These are phyloP conservation scores for Clarias magur DNA, from an alignment of 2,113 vertebrate species.

Conservation along the genomic window DNA sequence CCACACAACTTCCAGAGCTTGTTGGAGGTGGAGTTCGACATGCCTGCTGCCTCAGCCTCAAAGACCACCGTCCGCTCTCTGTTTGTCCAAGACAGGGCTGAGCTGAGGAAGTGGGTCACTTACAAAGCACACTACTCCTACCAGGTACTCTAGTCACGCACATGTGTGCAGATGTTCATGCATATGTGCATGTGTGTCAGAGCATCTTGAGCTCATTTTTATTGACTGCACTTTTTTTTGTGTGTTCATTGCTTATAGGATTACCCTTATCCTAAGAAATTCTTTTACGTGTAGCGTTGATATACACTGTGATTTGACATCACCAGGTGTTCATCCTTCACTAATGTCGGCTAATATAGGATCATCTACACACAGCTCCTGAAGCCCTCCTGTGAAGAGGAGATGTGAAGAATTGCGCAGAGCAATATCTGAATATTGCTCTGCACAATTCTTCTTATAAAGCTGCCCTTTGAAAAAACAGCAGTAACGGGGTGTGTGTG, in stretches of 20 bases:
- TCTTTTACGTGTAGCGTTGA: background rate
- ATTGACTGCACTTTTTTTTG: background rate
- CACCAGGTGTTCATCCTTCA: background rate
- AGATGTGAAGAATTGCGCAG: background rate
- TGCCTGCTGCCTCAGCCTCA: constrained; percentile 84
- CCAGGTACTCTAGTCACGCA: constrained; percentile 70
- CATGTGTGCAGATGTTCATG: background rate
- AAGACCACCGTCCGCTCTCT: constrained; percentile 80
- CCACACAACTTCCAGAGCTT: constrained; percentile 77
- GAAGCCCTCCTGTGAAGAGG: background rate
- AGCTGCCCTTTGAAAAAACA: background rate
- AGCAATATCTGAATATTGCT: background rate
- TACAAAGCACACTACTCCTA: constrained; percentile 87
- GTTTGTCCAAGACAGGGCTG: constrained; percentile 76
- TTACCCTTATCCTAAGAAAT: background rate
- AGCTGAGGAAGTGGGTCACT: constrained; percentile 86
- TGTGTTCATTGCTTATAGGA: background rate
- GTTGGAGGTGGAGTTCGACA: constrained; percentile 84
- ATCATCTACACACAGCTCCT: constrained; percentile 1
- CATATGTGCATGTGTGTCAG: background rate
- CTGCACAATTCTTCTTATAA: background rate
- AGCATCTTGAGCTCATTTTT: background rate
- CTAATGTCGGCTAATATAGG: background rate
- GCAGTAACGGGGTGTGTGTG: background rate
- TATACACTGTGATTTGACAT: background rate